Conservation (phyloP, 1,140 invertebrate genomes). For the Tetramorium alpestre region DNA sequence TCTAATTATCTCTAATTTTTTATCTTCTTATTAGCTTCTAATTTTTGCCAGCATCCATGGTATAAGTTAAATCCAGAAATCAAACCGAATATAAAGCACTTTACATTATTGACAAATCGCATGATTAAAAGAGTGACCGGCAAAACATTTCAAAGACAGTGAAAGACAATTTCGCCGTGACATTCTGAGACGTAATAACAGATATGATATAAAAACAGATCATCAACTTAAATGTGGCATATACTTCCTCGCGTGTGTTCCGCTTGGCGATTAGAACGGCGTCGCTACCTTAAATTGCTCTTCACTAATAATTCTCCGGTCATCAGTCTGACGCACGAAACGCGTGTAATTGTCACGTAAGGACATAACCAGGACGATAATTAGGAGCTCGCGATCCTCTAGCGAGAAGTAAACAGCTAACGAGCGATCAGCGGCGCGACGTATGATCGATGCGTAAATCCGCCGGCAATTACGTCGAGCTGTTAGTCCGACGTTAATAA, state of each 20-base stretch:
- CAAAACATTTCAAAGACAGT: neutral
- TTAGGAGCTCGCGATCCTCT: constrained; percentile 33
- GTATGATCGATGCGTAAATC: constrained; percentile 56
- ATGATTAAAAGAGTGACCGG: neutral
- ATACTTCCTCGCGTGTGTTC: neutral
- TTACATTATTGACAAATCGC: neutral
- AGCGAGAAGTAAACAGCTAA: constrained; percentile 49
- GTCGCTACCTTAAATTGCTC: constrained; percentile 21
- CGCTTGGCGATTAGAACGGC: neutral
- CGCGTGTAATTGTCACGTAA: constrained; percentile 52
- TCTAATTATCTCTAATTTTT: no score
- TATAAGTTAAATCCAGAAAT: no score
- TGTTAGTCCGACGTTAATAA: constrained; percentile 59
- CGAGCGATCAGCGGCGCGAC: constrained; percentile 43
- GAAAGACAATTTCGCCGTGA: constrained; percentile 7
- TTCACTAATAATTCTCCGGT: constrained; percentile 29
- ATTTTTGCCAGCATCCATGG: neutral
- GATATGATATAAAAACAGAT: constrained; percentile 5
- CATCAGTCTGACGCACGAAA: neutral
- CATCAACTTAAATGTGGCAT: neutral
- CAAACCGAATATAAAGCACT: neutral
- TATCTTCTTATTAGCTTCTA: neutral
- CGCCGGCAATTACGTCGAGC: constrained; percentile 46
- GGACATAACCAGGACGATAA: constrained; percentile 38
- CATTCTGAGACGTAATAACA: neutral